Evolutionary conservation across 2,113 vertebrate genomes (phyloP), one percentile per base, ranked within the genome.

Genomic region (Zeus faber): DNA sequence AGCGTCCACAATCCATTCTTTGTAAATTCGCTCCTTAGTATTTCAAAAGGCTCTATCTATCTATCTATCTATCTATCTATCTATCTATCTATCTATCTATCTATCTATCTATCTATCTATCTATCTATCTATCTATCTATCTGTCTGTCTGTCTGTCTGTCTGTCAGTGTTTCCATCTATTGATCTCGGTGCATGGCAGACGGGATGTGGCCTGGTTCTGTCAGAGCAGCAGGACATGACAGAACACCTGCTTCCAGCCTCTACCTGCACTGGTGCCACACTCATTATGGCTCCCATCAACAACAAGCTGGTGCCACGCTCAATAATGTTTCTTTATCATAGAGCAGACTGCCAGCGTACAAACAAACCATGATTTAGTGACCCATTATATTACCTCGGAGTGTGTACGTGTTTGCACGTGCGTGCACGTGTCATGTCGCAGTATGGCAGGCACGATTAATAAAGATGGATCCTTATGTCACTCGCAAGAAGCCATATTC

Each of bases 361-460:
- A 76, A 83, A 77, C 65, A 77, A 74, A 77, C 62, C 25, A 64
- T 56, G 58, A 77, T 71, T 70, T 77, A 85, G 82, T 79, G 80
- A 80, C 79, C 66, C 82, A 16, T 61, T 66, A 74, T 74, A 72
- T 72, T 70, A 79, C 80, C 81, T 84, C 80, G 83, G 72, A 62
- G 77, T 72, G 74, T 72, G 58, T 74, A 68, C 37, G 40, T 52
- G 57, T 25, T 21, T 25, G 46, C 11, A 22, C 21, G 39, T 17
- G 23, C n/a, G 23, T 16, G 17, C 9, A 6, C 2, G 49, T 58
- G 47, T 66, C 56, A 41, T 61, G 54, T 52, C 18, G 47, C 60
- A 37, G 60, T 27, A 54, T 69, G 56, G 62, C 58, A 55, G 54
- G 58, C 25, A 49, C 60, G 54, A 56, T 82, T 73, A 77, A 58